phyloP scores from a whole-genome alignment of 2,797 vertebrate species.

The Simalia tracyae region DNA sequence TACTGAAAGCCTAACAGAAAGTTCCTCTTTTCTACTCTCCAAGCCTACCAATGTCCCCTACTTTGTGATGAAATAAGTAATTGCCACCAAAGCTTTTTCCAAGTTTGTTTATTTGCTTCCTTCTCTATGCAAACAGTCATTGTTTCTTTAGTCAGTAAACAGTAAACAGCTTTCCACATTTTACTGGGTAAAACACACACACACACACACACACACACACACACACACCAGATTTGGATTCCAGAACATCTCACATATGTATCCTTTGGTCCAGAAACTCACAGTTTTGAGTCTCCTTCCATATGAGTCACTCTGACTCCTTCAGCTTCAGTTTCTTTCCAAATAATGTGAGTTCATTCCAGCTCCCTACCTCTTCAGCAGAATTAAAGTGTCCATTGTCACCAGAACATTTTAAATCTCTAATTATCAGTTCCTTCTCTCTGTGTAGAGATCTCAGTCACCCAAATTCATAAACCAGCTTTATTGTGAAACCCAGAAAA shows the following conservation, averaged over 20 bases:
- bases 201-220: too few relatives aligned
- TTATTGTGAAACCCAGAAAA: background rate
- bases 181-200: background rate
- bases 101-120: background rate
- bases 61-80: background rate
- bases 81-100: background rate
- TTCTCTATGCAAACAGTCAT: background rate
- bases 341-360: background rate
- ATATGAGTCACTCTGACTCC: background rate
- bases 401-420: background rate
- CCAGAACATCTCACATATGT: background rate
- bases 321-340: background rate
- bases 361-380: background rate
- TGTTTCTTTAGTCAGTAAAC: background rate
- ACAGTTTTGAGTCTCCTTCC: background rate
- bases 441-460: background rate
- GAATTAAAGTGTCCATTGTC: background rate
- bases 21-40: too few relatives aligned
- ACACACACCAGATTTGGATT: background rate
- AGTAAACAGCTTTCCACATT: background rate
- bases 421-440: background rate
- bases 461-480: background rate
- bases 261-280: background rate
- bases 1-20: background rate
- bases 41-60: background rate